Evolutionary conservation across 1,140 invertebrate species (phyloP).

Genomic region (Magallana ariakensis): DNA sequence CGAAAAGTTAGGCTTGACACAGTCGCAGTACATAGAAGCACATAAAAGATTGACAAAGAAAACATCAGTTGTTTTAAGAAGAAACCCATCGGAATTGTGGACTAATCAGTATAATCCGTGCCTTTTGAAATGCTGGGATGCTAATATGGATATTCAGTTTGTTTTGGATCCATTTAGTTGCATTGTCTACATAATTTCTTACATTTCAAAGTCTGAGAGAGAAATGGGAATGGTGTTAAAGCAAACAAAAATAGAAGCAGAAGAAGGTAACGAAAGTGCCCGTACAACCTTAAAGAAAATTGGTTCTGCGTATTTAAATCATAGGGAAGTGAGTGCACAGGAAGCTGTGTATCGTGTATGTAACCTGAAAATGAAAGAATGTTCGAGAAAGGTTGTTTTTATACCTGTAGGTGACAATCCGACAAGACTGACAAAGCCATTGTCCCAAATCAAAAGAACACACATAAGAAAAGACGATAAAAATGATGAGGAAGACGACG

Average conservation of each 20-base stretch:
- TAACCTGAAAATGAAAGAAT: no score
- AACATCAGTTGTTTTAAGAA: background rate
- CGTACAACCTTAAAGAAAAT: constrained; percentile 45
- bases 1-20: background rate
- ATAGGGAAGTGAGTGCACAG: constrained; percentile 54
- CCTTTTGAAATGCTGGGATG: constrained; percentile 42
- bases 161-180: constrained; percentile 31
- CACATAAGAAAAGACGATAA: background rate
- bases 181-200: constrained; percentile 50
- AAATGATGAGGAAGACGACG: background rate
- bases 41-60: background rate
- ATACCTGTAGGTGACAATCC: no score
- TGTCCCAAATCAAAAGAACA: background rate
- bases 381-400: no score
- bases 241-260: constrained; percentile 50
- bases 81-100: constrained; percentile 11
- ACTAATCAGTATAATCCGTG: constrained; percentile 44
- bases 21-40: constrained; percentile 10
- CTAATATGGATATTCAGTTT: constrained; percentile 45
- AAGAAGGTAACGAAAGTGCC: constrained; percentile 47
- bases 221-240: constrained; percentile 51
- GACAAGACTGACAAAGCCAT: background rate
- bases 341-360: constrained; percentile 54
- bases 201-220: constrained; percentile 44
- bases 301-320: constrained; percentile 48